Evolutionary conservation across 2,797 vertebrate species (phyloP), one percentile per base, ranked within the genome.

Genomic region (Cyclopterus lumpus): DNA sequence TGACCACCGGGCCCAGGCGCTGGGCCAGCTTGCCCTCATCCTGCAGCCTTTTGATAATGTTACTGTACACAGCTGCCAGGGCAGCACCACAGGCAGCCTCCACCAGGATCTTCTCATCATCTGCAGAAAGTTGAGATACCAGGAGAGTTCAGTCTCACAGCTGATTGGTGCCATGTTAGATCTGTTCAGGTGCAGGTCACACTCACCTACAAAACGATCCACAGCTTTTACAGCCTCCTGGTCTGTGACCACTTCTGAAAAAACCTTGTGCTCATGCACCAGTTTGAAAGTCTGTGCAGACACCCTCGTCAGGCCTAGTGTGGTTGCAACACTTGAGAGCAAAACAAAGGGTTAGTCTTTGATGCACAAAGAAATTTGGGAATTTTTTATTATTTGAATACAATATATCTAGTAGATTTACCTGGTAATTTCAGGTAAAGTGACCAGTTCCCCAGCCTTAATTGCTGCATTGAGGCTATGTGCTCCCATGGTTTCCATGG

Each of bases 91-190:
- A 98, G 20, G 96, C 96, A 0, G 96, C 94, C 80, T 98, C 94
- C 89, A 97, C 97, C 89, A 98, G 85, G 86, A 97, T 84, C 90
- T 96, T 94, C 89, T 98, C 97, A 0, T 98, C 97, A 0, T 98
- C 97, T 98, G 87, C 26, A 76, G 20, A 63, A 22, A n/a, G 34
- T 68, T 1, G 15, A 54, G 36, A 72, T 3, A 69, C 18, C 48
- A 30, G 22, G 8, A 49, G 61, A 69, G 54, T 12, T 88, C 26
- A 65, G 66, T 14, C 15, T 60, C 8, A 54, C 12, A 3, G 22
- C n/a, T 5, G 14, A 26, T 16, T 34, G n/a, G 8, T 34, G 57
- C 20, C 16, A 20, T 12, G 20, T 73, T 20, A 51, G 2, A 8
- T 70, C 24, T 55, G 62, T 38, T 18, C 11, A 8, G 34, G 16